A percentile compares a stretch with the other conserved stretches of the same genome.
phyloP scores from a whole-genome alignment of 2,797 vertebrate genomes.

The Aeoliscus strigatus region DNA sequence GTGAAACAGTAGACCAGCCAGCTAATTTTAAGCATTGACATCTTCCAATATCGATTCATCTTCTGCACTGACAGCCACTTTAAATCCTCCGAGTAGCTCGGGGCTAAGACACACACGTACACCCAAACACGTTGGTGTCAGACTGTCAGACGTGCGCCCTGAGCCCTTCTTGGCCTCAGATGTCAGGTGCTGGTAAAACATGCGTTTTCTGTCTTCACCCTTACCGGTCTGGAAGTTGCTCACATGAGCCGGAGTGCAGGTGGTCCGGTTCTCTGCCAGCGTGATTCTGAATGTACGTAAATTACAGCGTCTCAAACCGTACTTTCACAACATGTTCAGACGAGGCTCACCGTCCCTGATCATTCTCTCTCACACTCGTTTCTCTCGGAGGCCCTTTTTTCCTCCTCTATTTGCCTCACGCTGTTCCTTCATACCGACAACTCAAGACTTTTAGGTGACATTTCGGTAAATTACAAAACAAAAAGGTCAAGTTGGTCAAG shows the following conservation, averaged over 20 bases:
- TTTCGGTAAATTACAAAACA: too few species aligned
- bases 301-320: conserved; percentile 60
- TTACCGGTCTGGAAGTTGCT: conserved; percentile 21
- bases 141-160: conserved; percentile 20
- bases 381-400: conserved; percentile 5
- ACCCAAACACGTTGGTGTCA: conserved; percentile 26
- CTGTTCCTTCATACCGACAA: too few species aligned
- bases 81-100: conserved; percentile 15
- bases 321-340: conserved; percentile 57
- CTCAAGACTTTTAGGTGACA: too few species aligned
- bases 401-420: conserved; percentile 2
- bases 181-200: conserved; percentile 34
- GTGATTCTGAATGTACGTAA: conserved; percentile 59
- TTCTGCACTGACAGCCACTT: conserved; percentile 32
- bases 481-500: too few species aligned
- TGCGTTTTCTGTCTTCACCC: conserved; percentile 22
- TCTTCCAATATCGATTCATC: conserved; percentile 31
- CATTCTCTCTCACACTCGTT: conserved; percentile 14
- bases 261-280: conserved; percentile 58
- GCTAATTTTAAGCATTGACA: conserved; percentile 33
- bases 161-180: conserved; percentile 25
- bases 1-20: conserved; percentile 1
- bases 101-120: conserved; percentile 16
- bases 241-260: conserved; percentile 51
- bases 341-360: conserved; percentile 28